phyloP scores from a whole-genome alignment of 2,888 invertebrate genomes.

The Brassicogethes aeneus region DNA sequence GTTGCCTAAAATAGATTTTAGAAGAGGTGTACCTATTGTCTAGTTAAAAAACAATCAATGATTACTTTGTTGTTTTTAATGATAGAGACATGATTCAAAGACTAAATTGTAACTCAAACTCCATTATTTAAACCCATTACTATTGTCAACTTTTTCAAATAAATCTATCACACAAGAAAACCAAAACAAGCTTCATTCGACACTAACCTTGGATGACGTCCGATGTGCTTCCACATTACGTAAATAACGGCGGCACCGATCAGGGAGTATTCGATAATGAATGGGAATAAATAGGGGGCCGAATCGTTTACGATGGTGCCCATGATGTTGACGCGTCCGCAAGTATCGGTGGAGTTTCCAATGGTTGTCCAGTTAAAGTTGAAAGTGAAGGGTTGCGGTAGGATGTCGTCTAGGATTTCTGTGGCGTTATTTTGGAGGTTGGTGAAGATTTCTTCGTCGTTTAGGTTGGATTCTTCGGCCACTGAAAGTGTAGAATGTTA shows the following conservation, averaged over 20 bases:
- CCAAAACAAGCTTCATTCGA: no score
- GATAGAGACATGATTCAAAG: no score
- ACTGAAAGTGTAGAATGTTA: no score
- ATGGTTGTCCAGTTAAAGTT: conserved; percentile 40
- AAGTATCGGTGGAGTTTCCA: conserved; percentile 51
- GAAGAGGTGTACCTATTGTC: no score
- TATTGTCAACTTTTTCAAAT: no score
- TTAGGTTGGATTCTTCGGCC: conserved; percentile 23
- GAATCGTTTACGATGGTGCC: conserved; percentile 87
- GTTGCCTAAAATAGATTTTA: no score
- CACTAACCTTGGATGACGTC: conserved; percentile 79
- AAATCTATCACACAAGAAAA: no score
- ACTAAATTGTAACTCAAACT: no score
- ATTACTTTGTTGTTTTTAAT: no score
- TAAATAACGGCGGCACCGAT: conserved; percentile 93
- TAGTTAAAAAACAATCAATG: no score
- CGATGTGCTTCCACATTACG: conserved; percentile 95
- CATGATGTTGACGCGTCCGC: conserved; percentile 83
- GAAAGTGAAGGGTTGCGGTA: conserved; percentile 32
- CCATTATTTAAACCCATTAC: no score
- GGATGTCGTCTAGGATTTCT: conserved; percentile 31
- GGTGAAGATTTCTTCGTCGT: conserved; percentile 18
- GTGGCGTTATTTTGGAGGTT: conserved; percentile 23
- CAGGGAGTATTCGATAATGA: conserved; percentile 91
- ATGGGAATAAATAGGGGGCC: conserved; percentile 91